phyloP scores from a whole-genome alignment of 1,140 invertebrate species.

The Mesaphorura yosii region DNA sequence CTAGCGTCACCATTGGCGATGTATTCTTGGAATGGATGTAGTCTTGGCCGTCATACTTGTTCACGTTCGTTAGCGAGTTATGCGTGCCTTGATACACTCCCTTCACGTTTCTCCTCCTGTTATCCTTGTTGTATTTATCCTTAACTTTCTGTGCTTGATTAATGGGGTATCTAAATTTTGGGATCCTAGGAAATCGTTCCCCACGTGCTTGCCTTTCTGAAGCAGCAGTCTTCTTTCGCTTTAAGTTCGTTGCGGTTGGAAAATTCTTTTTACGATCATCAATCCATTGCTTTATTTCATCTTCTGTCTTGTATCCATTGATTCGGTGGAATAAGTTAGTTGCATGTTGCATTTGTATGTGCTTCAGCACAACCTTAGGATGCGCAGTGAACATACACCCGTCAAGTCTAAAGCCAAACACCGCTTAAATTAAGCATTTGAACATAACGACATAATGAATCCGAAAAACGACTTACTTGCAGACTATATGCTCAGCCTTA shows the following conservation, averaged over 20 bases:
- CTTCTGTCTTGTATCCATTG: slow-evolving; percentile 54
- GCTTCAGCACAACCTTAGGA: slow-evolving; percentile 61
- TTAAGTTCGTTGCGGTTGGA: slow-evolving; percentile 44
- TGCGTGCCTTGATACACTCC: background rate
- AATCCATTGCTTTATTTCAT: slow-evolving; percentile 71
- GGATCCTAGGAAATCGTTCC: slow-evolving; percentile 32
- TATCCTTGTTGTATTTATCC: background rate
- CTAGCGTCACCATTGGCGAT: slow-evolving; percentile 32
- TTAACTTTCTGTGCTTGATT: slow-evolving; percentile 25
- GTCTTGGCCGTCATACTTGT: background rate
- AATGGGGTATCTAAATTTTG: too few relatives aligned
- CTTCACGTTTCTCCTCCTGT: background rate
- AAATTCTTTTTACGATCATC: slow-evolving; percentile 52
- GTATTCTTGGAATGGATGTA: slow-evolving; percentile 24
- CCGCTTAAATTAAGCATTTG: background rate
- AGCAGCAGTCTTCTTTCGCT: slow-evolving; percentile 47
- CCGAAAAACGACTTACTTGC: slow-evolving; percentile 13
- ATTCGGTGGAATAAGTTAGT: slow-evolving; percentile 65
- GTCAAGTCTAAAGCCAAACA: slow-evolving; percentile 53
- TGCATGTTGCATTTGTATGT: slow-evolving; percentile 65
- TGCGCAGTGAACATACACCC: slow-evolving; percentile 69
- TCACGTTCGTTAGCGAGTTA: background rate
- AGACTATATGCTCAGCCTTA: slow-evolving; percentile 49
- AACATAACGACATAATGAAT: background rate
- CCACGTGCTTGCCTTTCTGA: slow-evolving; percentile 48